phyloP scores from a whole-genome alignment of 2,888 invertebrate genomes.

The Chrysolina americana region DNA sequence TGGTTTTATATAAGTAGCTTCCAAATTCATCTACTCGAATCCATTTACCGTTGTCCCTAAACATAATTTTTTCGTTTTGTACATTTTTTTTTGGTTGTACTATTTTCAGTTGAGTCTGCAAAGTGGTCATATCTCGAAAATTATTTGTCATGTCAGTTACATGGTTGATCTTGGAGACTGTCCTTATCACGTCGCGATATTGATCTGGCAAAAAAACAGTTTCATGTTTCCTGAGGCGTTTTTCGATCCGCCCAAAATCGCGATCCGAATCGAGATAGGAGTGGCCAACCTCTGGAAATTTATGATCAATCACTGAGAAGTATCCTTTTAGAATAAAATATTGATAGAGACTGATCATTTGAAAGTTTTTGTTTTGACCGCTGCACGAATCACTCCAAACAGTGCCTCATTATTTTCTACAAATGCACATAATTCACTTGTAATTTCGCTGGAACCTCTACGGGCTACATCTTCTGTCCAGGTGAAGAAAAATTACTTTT shows the following conservation, averaged over 20 bases:
- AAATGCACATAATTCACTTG: neutral
- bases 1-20: too few relatives aligned
- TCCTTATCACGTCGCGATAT: constrained; percentile 56
- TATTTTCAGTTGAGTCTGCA: too few relatives aligned
- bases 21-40: too few relatives aligned
- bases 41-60: too few relatives aligned
- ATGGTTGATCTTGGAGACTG: too few relatives aligned
- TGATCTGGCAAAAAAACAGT: constrained; percentile 42
- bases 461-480: constrained; percentile 61
- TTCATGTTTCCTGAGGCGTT: constrained; percentile 56
- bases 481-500: constrained; percentile 34
- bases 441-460: neutral
- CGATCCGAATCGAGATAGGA: constrained; percentile 60
- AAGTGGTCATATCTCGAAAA: too few relatives aligned
- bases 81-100: too few relatives aligned
- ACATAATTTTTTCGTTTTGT: too few relatives aligned
- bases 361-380: constrained; percentile 56
- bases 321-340: constrained; percentile 55
- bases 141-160: too few relatives aligned
- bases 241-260: constrained; percentile 54
- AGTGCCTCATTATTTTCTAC: neutral
- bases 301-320: constrained; percentile 59
- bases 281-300: constrained; percentile 57
- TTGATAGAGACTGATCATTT: too few relatives aligned
- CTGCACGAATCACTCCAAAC: too few relatives aligned